These are phyloP conservation scores for Drosophila austrosaltans DNA, from an alignment of 2,888 invertebrate genomes.

Conservation along the genomic window DNA sequence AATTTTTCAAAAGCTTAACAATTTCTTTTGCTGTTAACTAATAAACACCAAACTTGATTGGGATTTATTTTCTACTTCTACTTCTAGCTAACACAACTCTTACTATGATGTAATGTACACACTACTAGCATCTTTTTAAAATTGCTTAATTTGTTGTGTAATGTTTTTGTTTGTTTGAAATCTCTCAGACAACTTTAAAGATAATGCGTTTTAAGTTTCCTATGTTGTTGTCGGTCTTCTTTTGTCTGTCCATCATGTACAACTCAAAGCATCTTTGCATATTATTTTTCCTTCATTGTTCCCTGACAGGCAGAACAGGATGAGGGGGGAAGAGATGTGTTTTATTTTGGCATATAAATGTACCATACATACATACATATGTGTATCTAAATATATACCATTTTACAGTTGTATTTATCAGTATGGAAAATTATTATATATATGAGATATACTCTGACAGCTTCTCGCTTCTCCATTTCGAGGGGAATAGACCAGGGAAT, in stretches of 20 bases:
- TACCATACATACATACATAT: neutral
- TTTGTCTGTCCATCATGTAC: neutral
- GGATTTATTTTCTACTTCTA: too few species aligned
- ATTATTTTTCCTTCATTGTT: conserved; percentile 5
- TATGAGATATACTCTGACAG: conserved; percentile 8
- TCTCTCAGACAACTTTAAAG: neutral
- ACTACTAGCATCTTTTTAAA: neutral
- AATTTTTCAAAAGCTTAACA: too few species aligned
- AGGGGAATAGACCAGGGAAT: neutral
- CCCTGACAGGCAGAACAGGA: neutral
- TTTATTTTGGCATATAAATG: conserved; percentile 1
- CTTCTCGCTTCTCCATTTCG: neutral
- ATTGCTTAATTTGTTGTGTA: conserved; percentile 1
- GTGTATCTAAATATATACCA: neutral
- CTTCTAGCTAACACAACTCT: too few species aligned
- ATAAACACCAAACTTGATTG: too few species aligned
- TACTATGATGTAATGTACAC: too few species aligned
- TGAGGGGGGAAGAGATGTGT: neutral
- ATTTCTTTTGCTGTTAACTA: too few species aligned
- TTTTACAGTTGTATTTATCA: conserved; percentile 20
- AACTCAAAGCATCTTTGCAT: neutral
- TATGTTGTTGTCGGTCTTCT: neutral
- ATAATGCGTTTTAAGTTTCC: neutral
- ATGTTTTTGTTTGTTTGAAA: neutral
- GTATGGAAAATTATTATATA: conserved; percentile 12